phyloP scores from a whole-genome alignment of 2,888 invertebrate genomes.

The Drosophila hamatofila region DNA sequence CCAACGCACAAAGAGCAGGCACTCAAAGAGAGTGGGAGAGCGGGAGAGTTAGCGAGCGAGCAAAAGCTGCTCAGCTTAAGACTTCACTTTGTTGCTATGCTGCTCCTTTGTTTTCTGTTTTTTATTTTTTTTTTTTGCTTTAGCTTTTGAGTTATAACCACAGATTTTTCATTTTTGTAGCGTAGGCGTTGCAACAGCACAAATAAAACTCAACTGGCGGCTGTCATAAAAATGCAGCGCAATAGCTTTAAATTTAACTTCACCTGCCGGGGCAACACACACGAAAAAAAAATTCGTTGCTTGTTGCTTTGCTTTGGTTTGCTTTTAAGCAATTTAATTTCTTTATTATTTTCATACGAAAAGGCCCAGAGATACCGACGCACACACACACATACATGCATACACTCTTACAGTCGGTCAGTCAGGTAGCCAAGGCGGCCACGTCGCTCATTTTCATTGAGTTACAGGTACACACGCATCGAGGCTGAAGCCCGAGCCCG shows the following conservation, averaged over 20 bases:
- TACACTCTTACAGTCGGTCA: constrained; percentile 18
- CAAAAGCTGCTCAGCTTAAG: constrained; percentile 1
- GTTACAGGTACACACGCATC: constrained; percentile 57
- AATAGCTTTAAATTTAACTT: constrained; percentile 58
- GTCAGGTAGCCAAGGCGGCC: constrained; percentile 66
- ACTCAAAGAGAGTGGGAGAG: constrained; percentile 1
- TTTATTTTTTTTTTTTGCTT: not conserved
- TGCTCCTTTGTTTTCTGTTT: not conserved
- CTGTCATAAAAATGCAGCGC: constrained; percentile 62
- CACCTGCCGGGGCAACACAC: constrained; percentile 46
- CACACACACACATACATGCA: constrained; percentile 13
- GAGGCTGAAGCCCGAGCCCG: constrained; percentile 38
- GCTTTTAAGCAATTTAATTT: constrained; percentile 78
- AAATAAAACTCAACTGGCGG: constrained; percentile 38
- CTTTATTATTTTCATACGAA: constrained; percentile 81
- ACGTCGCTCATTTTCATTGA: constrained; percentile 66
- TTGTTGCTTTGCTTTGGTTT: constrained; percentile 49
- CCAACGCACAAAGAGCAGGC: not conserved
- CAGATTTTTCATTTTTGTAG: constrained; percentile 5
- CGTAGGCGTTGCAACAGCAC: constrained; percentile 41
- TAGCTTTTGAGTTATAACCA: constrained; percentile 21
- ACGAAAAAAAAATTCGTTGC: constrained; percentile 5
- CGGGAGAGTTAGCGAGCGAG: not conserved
- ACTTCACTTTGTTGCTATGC: constrained; percentile 31
- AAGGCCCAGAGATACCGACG: constrained; percentile 35